Conservation (phyloP, 2,113 vertebrate species). For the Trematomus loennbergii region DNA sequence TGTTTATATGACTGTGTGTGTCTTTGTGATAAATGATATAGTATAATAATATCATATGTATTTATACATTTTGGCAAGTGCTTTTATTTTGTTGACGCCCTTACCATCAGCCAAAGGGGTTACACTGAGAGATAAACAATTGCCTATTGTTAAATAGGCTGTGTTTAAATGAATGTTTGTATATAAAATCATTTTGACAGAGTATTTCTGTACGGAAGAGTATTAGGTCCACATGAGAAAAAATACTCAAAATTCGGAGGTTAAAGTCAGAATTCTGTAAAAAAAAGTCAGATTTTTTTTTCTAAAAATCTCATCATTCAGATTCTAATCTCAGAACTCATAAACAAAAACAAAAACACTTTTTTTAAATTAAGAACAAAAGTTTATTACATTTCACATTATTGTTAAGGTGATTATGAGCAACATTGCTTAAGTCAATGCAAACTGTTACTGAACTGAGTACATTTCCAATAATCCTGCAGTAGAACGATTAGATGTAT, state of each 20-base stretch:
- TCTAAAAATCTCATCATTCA: too few relatives aligned
- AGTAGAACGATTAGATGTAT: constrained; percentile 1
- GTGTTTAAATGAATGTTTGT: not conserved
- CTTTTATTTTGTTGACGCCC: not conserved
- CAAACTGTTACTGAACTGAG: not conserved
- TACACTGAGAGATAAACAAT: not conserved
- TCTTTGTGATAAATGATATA: constrained; percentile 1
- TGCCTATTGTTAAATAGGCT: not conserved
- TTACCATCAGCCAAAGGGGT: not conserved
- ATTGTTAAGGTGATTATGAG: not conserved
- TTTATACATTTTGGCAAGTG: not conserved
- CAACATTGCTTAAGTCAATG: not conserved
- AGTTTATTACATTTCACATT: not conserved
- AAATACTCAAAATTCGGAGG: too few relatives aligned
- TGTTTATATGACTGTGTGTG: not conserved
- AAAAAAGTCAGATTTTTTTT: too few relatives aligned
- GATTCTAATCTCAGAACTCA: too few relatives aligned
- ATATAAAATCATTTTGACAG: not conserved
- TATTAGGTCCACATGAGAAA: too few relatives aligned
- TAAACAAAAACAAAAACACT: too few relatives aligned
- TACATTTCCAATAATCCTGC: not conserved
- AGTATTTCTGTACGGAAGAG: not conserved
- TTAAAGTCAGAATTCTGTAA: too few relatives aligned
- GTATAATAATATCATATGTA: too few relatives aligned
- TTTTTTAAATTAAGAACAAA: not conserved